Conservation (phyloP, 2,113 vertebrate species). For the Dasypus novemcinctus region DNA sequence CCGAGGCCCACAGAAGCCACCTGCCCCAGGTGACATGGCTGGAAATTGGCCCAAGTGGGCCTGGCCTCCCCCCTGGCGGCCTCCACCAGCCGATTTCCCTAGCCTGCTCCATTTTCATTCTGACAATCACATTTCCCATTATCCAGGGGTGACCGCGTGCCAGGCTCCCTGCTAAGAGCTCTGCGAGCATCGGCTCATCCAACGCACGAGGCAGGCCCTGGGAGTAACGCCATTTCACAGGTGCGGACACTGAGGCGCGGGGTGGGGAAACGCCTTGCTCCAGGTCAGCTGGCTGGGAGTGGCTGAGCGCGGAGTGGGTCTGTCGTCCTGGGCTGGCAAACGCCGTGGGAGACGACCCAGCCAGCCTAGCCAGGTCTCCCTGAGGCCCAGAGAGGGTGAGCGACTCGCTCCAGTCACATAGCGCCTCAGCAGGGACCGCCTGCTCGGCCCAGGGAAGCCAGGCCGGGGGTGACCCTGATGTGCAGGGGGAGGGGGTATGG, state of each 20-base stretch:
- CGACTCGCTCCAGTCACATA: background rate
- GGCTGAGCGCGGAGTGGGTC: accelerated
- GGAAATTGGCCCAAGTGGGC: too few relatives aligned
- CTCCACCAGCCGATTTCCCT: background rate
- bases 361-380: background rate
- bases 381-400: background rate
- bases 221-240: background rate
- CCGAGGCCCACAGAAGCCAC: background rate
- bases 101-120: background rate
- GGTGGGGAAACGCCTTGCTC: background rate
- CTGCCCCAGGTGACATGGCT: background rate
- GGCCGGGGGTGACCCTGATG: background rate
- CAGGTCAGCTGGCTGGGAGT: background rate
- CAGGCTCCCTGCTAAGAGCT: background rate
- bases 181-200: background rate
- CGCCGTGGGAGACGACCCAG: background rate
- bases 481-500: accelerated
- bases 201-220: background rate
- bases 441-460: background rate
- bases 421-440: background rate
- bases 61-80: too few relatives aligned
- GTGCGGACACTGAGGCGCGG: accelerated
- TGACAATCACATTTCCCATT: background rate
- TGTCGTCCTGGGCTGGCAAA: background rate
- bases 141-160: accelerated